phyloP scores from a whole-genome alignment of 2,888 invertebrate genomes.

The Stegana nigrithorax region DNA sequence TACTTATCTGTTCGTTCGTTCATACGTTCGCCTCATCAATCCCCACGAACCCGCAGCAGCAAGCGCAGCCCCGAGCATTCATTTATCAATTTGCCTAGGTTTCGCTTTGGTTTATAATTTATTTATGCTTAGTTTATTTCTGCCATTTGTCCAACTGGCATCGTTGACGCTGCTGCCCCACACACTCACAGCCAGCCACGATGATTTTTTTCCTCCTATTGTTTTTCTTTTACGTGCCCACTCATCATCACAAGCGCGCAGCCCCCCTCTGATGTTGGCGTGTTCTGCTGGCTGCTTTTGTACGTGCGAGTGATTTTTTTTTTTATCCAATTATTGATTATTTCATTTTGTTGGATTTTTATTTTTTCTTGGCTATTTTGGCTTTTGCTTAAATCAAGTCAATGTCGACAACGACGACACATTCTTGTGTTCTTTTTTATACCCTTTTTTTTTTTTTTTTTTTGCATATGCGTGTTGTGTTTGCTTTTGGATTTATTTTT shows the following conservation, averaged over 20 bases:
- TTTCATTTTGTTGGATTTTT: too few species aligned
- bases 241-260: too few species aligned
- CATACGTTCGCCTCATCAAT: too few species aligned
- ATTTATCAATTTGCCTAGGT: not conserved
- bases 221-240: too few species aligned
- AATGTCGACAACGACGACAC: not conserved
- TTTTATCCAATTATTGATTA: slow-evolving; percentile 8
- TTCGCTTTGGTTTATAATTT: not conserved
- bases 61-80: too few species aligned
- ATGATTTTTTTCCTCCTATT: not conserved
- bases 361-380: not conserved
- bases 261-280: too few species aligned
- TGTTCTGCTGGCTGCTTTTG: not conserved
- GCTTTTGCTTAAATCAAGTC: not conserved
- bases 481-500: not conserved
- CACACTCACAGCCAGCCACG: not conserved
- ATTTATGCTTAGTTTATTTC: not conserved
- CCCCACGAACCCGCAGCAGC: too few species aligned
- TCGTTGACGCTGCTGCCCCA: not conserved
- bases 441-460: too few species aligned
- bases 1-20: not conserved
- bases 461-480: not conserved
- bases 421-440: not conserved
- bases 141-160: not conserved
- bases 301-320: too few species aligned